These are phyloP conservation scores for Chloebia gouldiae DNA, from an alignment of 2,113 vertebrate genomes.

Conservation along the genomic window DNA sequence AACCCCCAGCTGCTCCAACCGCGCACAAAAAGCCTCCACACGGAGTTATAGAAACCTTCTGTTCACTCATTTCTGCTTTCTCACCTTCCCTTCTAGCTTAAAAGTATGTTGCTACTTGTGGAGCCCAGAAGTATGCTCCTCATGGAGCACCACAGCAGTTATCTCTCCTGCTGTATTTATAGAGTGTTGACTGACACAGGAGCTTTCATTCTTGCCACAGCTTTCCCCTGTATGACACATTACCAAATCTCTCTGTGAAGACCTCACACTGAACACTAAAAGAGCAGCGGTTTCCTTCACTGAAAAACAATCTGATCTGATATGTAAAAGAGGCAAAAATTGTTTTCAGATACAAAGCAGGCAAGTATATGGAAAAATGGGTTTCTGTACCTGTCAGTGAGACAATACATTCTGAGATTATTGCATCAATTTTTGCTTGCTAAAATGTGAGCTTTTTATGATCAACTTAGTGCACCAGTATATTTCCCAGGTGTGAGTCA, in stretches of 20 bases:
- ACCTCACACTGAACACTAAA: accelerated
- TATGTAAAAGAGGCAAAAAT: background rate
- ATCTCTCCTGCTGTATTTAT: background rate
- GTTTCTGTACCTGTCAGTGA: background rate
- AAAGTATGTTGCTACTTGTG: slow-evolving; percentile 7
- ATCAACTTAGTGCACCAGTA: background rate
- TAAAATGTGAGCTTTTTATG: slow-evolving; percentile 11
- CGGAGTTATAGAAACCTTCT: background rate
- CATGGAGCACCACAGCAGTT: background rate
- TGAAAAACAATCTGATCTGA: background rate
- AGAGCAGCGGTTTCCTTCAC: background rate
- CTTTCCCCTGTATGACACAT: background rate
- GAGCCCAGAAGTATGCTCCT: background rate
- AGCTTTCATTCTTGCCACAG: background rate
- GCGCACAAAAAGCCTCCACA: background rate
- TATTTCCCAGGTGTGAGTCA: slow-evolving; percentile 43
- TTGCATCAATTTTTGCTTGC: background rate
- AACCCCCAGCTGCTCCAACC: background rate
- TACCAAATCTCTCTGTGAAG: background rate
- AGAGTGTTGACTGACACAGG: background rate
- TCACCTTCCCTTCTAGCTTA: background rate
- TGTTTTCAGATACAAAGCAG: background rate
- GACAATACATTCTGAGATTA: background rate
- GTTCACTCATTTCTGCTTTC: background rate
- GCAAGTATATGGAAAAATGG: background rate